Conservation (phyloP, 2,888 invertebrate genomes). For the Blera fallax region DNA sequence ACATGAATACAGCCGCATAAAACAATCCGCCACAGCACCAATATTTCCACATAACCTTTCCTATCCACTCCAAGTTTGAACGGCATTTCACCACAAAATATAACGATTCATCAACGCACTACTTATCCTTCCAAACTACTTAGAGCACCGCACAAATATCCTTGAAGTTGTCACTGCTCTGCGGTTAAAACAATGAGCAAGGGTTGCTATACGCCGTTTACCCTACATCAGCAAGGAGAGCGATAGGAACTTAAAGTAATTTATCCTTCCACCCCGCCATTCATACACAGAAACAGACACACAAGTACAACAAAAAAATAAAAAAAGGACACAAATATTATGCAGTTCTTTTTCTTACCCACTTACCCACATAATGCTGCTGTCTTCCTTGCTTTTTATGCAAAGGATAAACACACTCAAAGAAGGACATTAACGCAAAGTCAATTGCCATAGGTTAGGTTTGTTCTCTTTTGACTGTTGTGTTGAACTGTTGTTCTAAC, state of each 20-base stretch:
- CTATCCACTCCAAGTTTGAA: background rate
- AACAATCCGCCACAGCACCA: too few species aligned
- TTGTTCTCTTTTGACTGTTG: background rate
- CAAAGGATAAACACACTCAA: constrained; percentile 30
- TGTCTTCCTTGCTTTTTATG: background rate
- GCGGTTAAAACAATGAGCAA: background rate
- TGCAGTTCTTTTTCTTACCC: constrained; percentile 36
- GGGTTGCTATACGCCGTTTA: background rate
- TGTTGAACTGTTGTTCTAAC: background rate
- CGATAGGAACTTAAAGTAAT: constrained; percentile 15
- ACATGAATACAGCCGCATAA: too few species aligned
- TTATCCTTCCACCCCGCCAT: constrained; percentile 25
- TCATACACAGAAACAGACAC: background rate
- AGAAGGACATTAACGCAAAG: constrained; percentile 62
- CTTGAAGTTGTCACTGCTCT: background rate
- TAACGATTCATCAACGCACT: background rate
- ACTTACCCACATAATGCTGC: constrained; percentile 55
- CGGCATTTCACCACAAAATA: background rate
- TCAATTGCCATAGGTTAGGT: constrained; percentile 61
- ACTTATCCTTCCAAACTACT: background rate
- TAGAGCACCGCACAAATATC: background rate
- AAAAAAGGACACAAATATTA: constrained; percentile 5
- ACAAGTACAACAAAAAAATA: background rate
- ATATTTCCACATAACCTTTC: background rate
- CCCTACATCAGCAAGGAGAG: background rate